Conservation (phyloP, 1,140 invertebrate genomes). For the Brachionus sp. region DNA sequence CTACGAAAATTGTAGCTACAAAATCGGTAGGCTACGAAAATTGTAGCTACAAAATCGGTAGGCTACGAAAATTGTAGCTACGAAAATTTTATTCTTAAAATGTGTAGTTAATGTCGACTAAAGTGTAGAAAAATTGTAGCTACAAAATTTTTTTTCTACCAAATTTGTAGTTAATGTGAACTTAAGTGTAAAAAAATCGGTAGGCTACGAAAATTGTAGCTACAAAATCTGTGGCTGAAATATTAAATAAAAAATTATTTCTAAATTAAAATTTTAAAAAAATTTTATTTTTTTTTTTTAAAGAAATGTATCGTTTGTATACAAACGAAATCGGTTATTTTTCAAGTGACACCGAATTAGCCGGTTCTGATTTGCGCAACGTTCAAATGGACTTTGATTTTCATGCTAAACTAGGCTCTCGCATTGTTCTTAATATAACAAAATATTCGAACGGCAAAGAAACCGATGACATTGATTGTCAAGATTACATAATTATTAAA, state of each 20-base stretch:
- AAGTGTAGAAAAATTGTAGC: background rate
- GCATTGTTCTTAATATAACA: background rate
- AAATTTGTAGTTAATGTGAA: background rate
- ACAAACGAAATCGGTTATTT: slow-evolving; percentile 24
- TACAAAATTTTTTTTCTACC: background rate
- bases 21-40: background rate
- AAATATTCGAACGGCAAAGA: slow-evolving; percentile 16
- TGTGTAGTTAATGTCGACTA: background rate
- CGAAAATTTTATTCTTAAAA: background rate
- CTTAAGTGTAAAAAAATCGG: background rate
- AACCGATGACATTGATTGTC: background rate
- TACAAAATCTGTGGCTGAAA: too few relatives aligned
- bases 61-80: background rate
- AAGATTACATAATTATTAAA: background rate
- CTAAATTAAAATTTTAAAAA: background rate
- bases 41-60: background rate
- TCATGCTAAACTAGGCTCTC: background rate
- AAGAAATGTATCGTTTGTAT: background rate
- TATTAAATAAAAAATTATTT: too few relatives aligned
- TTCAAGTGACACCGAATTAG: background rate
- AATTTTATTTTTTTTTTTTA: background rate
- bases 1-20: background rate
- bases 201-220: too few relatives aligned
- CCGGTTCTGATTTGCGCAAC: slow-evolving; percentile 1
- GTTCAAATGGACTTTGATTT: slow-evolving; percentile 20